Conservation (phyloP, 1,140 invertebrate genomes). For the Oreohelix idahoensis region DNA sequence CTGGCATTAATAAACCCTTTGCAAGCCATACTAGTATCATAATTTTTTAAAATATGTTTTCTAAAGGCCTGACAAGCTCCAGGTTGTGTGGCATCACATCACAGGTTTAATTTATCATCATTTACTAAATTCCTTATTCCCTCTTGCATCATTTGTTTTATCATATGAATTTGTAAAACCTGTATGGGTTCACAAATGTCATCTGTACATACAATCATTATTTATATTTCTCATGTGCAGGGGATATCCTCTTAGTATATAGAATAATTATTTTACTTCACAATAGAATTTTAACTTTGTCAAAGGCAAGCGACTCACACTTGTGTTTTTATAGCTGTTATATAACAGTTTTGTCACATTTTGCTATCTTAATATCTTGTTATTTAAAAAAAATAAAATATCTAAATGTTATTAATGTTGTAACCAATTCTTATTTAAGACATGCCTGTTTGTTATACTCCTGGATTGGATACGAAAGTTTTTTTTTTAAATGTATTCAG, state of each 20-base stretch:
- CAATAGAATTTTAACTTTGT: not conserved
- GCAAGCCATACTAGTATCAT: no score
- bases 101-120: no score
- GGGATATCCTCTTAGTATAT: not conserved
- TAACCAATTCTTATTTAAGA: not conserved
- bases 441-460: not conserved
- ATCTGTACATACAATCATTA: not conserved
- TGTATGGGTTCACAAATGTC: not conserved
- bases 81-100: no score
- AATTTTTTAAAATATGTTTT: no score
- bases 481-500: not conserved
- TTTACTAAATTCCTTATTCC: not conserved
- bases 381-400: not conserved
- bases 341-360: not conserved
- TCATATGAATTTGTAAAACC: not conserved
- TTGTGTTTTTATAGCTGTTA: not conserved
- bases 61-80: no score
- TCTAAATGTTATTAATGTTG: not conserved
- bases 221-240: not conserved
- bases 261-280: not conserved
- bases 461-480: not conserved
- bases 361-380: not conserved
- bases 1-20: no score
- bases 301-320: not conserved
- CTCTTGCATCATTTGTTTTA: not conserved